phyloP scores from a whole-genome alignment of 2,113 vertebrate genomes.

The Cephalophus harveyi region DNA sequence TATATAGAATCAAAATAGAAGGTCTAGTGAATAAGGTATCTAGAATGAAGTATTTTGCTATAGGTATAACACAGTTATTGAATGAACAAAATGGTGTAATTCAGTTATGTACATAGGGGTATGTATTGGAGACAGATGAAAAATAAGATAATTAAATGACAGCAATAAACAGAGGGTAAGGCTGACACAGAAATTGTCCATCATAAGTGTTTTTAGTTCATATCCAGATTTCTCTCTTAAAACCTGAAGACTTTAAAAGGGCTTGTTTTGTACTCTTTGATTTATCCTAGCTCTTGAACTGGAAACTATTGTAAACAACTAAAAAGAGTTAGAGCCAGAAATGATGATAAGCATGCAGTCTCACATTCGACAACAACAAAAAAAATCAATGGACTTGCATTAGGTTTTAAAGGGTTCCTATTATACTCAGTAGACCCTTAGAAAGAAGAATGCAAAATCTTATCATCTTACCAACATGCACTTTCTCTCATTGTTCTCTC shows the following conservation, averaged over 20 bases:
- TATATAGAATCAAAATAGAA: not conserved
- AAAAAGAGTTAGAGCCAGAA: not conserved
- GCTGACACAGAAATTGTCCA: not conserved
- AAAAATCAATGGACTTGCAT: constrained; percentile 7
- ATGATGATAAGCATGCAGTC: not conserved
- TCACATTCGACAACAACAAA: no score
- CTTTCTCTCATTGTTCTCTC: not conserved
- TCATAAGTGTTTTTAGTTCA: not conserved
- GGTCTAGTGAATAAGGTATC: not conserved
- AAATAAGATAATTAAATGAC: not conserved
- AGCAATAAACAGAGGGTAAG: not conserved
- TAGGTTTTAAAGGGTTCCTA: not conserved
- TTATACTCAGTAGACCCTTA: not conserved
- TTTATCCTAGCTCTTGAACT: not conserved
- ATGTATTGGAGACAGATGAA: not conserved
- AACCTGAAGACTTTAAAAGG: not conserved
- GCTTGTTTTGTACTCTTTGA: not conserved
- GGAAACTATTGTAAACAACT: not conserved
- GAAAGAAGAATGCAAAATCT: not conserved
- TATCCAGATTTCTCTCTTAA: not conserved
- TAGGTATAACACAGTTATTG: not conserved
- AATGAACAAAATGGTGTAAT: not conserved
- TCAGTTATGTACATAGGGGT: not conserved
- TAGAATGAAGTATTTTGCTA: not conserved
- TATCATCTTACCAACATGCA: not conserved